Evolutionary conservation across 2,113 vertebrate species (phyloP).

Genomic region (Centrocercus urophasianus): DNA sequence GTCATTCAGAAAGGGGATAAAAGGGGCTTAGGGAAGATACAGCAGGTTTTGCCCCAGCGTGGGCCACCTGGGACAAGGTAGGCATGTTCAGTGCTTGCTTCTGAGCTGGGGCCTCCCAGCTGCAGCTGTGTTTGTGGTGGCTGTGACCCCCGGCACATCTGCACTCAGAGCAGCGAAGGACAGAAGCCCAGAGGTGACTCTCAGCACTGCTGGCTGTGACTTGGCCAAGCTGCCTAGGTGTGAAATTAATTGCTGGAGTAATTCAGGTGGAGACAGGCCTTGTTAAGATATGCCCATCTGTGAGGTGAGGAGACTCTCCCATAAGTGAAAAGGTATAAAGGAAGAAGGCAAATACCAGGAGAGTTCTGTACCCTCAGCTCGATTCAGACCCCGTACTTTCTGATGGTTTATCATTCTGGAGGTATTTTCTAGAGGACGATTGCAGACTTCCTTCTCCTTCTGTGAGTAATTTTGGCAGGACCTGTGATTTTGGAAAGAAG

Average conservation of each 20-base stretch:
- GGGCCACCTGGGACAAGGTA: background rate
- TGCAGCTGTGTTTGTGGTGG: background rate
- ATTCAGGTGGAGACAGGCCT: background rate
- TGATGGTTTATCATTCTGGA: background rate
- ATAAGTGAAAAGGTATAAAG: background rate
- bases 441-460: background rate
- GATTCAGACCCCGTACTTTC: background rate
- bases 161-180: background rate
- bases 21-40: background rate
- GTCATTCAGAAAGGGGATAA: background rate
- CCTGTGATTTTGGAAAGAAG: background rate
- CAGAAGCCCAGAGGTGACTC: background rate
- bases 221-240: background rate
- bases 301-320: background rate
- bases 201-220: background rate
- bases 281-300: background rate
- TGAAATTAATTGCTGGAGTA: background rate
- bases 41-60: accelerated
- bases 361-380: background rate
- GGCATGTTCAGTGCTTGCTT: background rate
- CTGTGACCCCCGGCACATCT: background rate
- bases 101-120: background rate
- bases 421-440: background rate
- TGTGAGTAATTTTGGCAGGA: background rate
- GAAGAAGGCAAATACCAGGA: accelerated